These are phyloP conservation scores for Apodemus sylvaticus DNA, from an alignment of 2,113 vertebrate genomes.

Conservation along the genomic window DNA sequence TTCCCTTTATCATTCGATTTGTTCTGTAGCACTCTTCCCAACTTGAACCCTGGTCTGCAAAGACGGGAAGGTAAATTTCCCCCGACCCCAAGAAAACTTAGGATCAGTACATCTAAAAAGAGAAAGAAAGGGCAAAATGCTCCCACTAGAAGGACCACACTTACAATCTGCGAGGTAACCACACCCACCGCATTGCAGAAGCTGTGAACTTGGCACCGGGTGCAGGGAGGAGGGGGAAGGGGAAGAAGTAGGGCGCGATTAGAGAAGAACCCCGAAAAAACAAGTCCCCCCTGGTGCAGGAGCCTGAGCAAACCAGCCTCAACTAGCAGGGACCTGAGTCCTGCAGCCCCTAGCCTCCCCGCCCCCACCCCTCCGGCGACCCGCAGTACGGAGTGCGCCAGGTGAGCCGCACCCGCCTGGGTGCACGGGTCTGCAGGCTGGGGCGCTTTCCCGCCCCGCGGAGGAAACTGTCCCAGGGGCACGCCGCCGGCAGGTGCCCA, in stretches of 20 bases:
- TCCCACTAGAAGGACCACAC: slow-evolving; percentile 82
- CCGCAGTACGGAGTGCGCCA: slow-evolving; percentile 11
- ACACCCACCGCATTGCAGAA: slow-evolving; percentile 92
- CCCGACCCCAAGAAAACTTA: slow-evolving; percentile 60
- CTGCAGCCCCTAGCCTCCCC: neutral
- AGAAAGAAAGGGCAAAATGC: neutral
- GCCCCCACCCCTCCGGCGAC: neutral
- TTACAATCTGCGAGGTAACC: slow-evolving; percentile 81
- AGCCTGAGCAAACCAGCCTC: neutral
- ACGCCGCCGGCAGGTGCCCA: slow-evolving; percentile 41
- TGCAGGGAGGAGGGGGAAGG: neutral
- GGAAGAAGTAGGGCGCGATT: neutral
- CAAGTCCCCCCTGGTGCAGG: neutral
- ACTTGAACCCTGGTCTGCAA: slow-evolving; percentile 61
- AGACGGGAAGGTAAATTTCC: neutral
- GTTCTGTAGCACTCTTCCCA: slow-evolving; percentile 47
- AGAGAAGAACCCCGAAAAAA: neutral
- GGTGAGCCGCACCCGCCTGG: slow-evolving; percentile 55
- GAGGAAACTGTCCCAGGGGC: neutral
- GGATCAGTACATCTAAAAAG: slow-evolving; percentile 14
- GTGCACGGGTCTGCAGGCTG: neutral
- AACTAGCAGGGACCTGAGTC: neutral
- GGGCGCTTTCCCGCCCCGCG: neutral
- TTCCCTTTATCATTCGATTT: slow-evolving; percentile 64
- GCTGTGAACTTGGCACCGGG: slow-evolving; percentile 72